A percentile compares a stretch with the other conserved stretches of the same genome.
Conservation (phyloP, 2,113 vertebrate genomes). For the Chrysemys picta region DNA sequence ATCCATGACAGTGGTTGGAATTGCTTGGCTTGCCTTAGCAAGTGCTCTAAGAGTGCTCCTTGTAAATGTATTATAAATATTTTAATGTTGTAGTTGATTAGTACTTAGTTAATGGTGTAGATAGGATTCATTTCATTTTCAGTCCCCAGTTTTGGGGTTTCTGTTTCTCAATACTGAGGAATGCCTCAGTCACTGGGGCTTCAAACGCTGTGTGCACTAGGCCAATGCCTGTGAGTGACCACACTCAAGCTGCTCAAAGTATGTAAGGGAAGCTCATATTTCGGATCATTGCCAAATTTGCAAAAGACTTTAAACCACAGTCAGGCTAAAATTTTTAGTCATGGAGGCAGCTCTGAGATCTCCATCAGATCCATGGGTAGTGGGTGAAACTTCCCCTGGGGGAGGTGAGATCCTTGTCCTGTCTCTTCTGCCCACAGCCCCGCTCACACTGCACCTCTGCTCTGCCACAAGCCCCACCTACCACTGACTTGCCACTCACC, state of each 20-base stretch:
- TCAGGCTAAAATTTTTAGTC: not conserved
- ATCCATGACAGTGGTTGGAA: not conserved
- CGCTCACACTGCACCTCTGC: too few relatives aligned
- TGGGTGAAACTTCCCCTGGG: too few relatives aligned
- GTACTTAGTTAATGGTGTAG: not conserved
- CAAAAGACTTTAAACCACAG: not conserved
- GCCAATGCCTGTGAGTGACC: not conserved
- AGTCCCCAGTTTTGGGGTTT: not conserved
- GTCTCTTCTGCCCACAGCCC: too few relatives aligned
- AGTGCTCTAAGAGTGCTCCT: not conserved
- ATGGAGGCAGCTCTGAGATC: not conserved
- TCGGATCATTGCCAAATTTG: not conserved
- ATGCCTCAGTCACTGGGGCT: not conserved
- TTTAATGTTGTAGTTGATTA: not conserved
- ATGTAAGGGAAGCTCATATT: not conserved
- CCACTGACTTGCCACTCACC: too few relatives aligned
- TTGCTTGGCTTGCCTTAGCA: not conserved
- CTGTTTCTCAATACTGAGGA: not conserved
- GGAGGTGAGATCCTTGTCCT: too few relatives aligned
- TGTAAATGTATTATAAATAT: not conserved
- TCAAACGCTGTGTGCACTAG: not conserved
- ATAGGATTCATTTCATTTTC: not conserved
- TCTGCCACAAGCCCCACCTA: too few relatives aligned
- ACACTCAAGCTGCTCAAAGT: not conserved
- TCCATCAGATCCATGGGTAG: too few relatives aligned